Evolutionary conservation across 2,888 invertebrate genomes (phyloP), one percentile per base, ranked within the genome.

Genomic region (Sphinx pinastri): DNA sequence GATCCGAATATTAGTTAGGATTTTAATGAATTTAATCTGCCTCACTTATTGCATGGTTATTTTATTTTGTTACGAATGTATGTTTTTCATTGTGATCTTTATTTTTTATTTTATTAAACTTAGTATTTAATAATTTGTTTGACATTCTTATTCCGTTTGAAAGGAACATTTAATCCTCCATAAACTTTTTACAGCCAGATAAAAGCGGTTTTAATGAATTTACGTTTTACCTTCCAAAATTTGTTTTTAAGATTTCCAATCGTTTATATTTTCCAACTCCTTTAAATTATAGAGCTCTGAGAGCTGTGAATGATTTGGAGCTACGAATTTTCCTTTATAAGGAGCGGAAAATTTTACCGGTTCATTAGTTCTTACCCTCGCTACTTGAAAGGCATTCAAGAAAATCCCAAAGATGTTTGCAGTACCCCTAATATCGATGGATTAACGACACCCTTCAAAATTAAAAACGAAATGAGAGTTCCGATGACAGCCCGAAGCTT

Each of bases 361-460:
- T 87, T 92, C 89, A 91, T 93, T 91, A 90, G 85, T 82, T 84
- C 72, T 74, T 79, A 79, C 87, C 89, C 88, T 80, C 76, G 72
- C 72, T 74, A 78, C 75, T 79, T 74, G 75, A 80, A 79, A 77
- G 77, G 77, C 80, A 79, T 80, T 82, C 75, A 81, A 84, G 82
- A 81, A 85, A 81, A 81, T 79, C 82, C 82, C 81, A 74, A 83
- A 84, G 82, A 86, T 89, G 88, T 91, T 92, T 89, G 83, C 88
- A 72, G 75, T 81, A 81, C 77, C 81, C 82, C 83, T 91, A 93
- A 94, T 93, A 94, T 89, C 86, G 81, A 75, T 82, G 92, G 93
- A 92, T 94, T 92, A 93, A 89, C 82, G 84, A 86, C 91, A 85
- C 88, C 88, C 85, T 83, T 81, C 83, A 79, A 87, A 92, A 93